Evolutionary conservation across 2,888 invertebrate genomes (phyloP), one percentile per base, ranked within the genome.

Genomic region (Tenthredo livida): DNA sequence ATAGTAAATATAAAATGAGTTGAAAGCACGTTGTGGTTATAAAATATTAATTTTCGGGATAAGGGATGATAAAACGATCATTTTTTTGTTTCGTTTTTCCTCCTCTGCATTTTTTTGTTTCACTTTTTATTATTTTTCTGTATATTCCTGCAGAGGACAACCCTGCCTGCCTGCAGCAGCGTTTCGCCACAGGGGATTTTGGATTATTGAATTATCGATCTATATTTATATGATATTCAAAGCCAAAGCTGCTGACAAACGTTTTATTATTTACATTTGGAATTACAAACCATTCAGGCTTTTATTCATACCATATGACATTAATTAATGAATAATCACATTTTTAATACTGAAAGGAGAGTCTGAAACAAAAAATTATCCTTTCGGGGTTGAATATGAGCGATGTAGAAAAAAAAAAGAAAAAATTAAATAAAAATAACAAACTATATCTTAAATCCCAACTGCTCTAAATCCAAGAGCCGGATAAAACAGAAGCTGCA

Each of bases 401-500:
- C 17, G 15, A 43, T 6, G 15, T 37, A 37, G 0, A 21, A 25
- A 33, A 1, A 15, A 12, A 29, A 17, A 29, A 43, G 0, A 21
- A 25, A 54, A 0, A 82, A 9, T 58, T 3, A 37, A 78, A 58
- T 78, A 78, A 21, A 40, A 67, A 61, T 29, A 25, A 70, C 7
- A n/a, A 37, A 21, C 10, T 21, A 21, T 33, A 67, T 47, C 78
- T 61, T 33, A 84, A 78, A 84, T 84, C 47, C 84, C 61, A 43
- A 17, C 58, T 61, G 61, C 78, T 84, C 75, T 65, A 47, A 84
- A 84, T 84, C 84, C 67, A 33, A 15, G 65, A 65, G 43, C 65
- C 65, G 65, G 78, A 84, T 84, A 78, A 84, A 84, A 65, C 50
- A 47, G 84, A 58, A 58, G 75, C 75, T 47, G 70, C n/a, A n/a